Percentiles rank a stretch among this genome's conserved stretches.
Evolutionary conservation across 1,140 invertebrate genomes (phyloP).

Genomic region (Drosophila neocordata): DNA sequence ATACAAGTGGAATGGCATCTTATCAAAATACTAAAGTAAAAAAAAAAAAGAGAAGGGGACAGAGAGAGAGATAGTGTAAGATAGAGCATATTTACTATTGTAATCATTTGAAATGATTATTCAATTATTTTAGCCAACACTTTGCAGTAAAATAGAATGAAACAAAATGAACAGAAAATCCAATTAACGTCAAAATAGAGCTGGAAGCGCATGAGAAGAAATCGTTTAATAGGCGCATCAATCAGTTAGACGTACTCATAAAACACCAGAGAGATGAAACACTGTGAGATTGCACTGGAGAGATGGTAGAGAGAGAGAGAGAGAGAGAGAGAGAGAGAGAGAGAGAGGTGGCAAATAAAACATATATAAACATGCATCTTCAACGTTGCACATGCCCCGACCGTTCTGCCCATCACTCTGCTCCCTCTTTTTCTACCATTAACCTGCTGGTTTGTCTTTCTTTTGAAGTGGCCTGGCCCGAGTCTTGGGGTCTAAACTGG

Average conservation of each 20-base stretch:
- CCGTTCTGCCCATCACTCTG: constrained; percentile 20
- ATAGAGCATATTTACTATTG: constrained; percentile 31
- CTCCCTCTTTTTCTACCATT: constrained; percentile 2
- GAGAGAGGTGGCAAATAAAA: constrained; percentile 63
- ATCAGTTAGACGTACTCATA: constrained; percentile 69
- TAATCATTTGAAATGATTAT: constrained; percentile 56
- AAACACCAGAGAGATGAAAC: constrained; percentile 48
- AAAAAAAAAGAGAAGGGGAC: no score
- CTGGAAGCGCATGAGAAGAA: constrained; percentile 49
- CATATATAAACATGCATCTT: constrained; percentile 38
- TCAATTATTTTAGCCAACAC: constrained; percentile 49
- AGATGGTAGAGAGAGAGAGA: background rate
- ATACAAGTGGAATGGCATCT: no score
- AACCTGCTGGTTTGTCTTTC: constrained; percentile 37
- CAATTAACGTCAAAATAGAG: constrained; percentile 70
- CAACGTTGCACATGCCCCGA: constrained; percentile 46
- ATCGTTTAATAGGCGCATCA: constrained; percentile 76
- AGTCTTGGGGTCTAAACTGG: constrained; percentile 16
- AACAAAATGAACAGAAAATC: constrained; percentile 35
- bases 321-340: background rate
- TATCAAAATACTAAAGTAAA: no score
- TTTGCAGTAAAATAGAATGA: constrained; percentile 25
- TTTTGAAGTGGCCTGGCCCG: constrained; percentile 61
- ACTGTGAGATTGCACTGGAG: no score
- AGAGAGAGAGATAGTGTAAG: background rate